Base-by-base conservation (phyloP, 2,888 invertebrate genomes). In the Megamerina dolium region DNA sequence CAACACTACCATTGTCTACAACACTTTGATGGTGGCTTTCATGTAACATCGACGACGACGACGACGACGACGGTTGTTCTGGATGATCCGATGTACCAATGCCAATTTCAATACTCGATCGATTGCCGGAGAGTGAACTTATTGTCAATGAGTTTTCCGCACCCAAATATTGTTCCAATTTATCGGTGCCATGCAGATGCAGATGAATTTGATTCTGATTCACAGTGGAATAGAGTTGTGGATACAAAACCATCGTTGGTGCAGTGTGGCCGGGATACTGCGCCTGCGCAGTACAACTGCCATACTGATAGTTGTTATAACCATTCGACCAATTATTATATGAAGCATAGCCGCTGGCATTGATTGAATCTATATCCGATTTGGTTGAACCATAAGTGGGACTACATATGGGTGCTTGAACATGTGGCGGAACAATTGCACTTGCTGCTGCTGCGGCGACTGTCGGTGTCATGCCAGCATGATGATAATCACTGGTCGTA, bases 151-250 rank as follows among this genome's bases (percentile, higher is more conserved):
- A 63, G 36, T 74, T 69, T 5, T 77, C 75, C 36, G 75, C 75
- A 2, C 78, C 77, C 48, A 81, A 71, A 53, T 79, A 82, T 60
- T 82, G 82, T 53, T 83, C 83, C 52, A 80, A 56, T 64, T 82
- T 82, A 40, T 83, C 82, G 5, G 75, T 72, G 14, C 77, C 73
- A 67, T 88, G 87, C 20, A 85, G 68, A 59, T 88, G 88, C 17
- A 88, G 76, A 63, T 89, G 88, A 48, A 88, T 87, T 74, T 88
- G 87, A 68, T 87, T 88, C 69, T 88, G 87, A 65, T 88, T 88
- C 41, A 88, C 87, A 18, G 87, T 87, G 31, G 87, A 87, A 67
- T 87, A 85, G 1, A 87, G 73, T 59, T 86, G 85, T 0, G 87
- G 87, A 59, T 79, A 81, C 1, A 87, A 77, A 16, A 88, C 81